phyloP scores from a whole-genome alignment of 2,888 invertebrate genomes.

The Aspidapion aeneum region DNA sequence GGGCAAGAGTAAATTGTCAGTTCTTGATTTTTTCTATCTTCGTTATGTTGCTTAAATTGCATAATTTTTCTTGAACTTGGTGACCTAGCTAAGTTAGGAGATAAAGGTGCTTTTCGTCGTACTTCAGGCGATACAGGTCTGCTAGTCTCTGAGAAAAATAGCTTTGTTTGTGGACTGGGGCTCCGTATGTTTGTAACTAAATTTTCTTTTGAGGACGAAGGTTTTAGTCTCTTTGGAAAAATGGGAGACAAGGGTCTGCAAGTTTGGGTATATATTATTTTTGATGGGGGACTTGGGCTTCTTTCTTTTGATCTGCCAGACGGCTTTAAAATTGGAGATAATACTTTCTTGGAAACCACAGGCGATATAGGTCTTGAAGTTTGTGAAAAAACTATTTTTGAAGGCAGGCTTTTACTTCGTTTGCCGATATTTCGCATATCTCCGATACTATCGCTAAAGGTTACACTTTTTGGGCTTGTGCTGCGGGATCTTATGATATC shows the following conservation, averaged over 20 bases:
- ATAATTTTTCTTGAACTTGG: constrained; percentile 38
- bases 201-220: constrained; percentile 22
- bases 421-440: constrained; percentile 22
- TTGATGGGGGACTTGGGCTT: constrained; percentile 51
- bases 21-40: constrained; percentile 22
- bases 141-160: constrained; percentile 30
- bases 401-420: constrained; percentile 52
- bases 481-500: constrained; percentile 54
- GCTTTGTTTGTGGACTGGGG: constrained; percentile 29
- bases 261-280: constrained; percentile 43
- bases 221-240: constrained; percentile 19
- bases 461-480: constrained; percentile 57
- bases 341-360: constrained; percentile 25
- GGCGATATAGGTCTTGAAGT: constrained; percentile 37
- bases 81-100: constrained; percentile 33
- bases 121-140: constrained; percentile 34
- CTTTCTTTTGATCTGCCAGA: constrained; percentile 32
- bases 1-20: constrained; percentile 33
- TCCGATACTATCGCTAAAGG: constrained; percentile 45
- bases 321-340: constrained; percentile 20
- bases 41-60: constrained; percentile 29
- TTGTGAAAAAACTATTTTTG: constrained; percentile 45
- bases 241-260: constrained; percentile 45
- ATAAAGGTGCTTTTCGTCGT: constrained; percentile 30
- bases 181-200: constrained; percentile 23